phyloP scores from a whole-genome alignment of 2,113 vertebrate genomes.

The Lipophrys pholis region DNA sequence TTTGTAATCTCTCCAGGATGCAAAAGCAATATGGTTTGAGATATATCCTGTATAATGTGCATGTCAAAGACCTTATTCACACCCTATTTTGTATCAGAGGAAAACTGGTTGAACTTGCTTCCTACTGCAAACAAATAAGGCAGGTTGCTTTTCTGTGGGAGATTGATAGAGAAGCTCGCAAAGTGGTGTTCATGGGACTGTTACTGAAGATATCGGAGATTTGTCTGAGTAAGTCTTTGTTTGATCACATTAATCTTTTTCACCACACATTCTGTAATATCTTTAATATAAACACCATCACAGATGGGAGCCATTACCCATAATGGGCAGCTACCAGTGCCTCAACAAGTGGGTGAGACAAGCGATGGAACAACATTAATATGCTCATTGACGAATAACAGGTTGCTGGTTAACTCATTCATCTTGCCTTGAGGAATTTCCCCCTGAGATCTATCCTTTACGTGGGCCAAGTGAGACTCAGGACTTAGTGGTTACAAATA shows the following conservation, averaged over 20 bases:
- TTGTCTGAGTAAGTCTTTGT: slow-evolving; percentile 12
- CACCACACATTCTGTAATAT: slow-evolving; percentile 3
- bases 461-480: slow-evolving; percentile 20
- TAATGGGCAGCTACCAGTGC: slow-evolving; percentile 7
- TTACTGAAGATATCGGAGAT: slow-evolving; percentile 36
- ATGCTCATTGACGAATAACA: slow-evolving; percentile 37
- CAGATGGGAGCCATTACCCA: slow-evolving; percentile 32
- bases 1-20: background rate
- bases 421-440: slow-evolving; percentile 39
- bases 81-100: background rate
- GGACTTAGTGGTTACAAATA: slow-evolving; percentile 33
- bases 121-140: background rate
- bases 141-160: background rate
- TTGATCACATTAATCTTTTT: slow-evolving; percentile 36
- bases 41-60: background rate
- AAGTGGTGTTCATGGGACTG: background rate
- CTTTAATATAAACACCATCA: slow-evolving; percentile 18
- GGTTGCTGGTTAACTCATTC: slow-evolving; percentile 45
- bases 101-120: background rate
- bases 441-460: slow-evolving; percentile 48
- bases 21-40: background rate
- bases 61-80: background rate
- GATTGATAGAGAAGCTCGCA: background rate
- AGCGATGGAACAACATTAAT: slow-evolving; percentile 32
- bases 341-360: slow-evolving; percentile 44